Evolutionary conservation across 2,113 vertebrate species (phyloP).

Genomic region (Pollachius pollachius): DNA sequence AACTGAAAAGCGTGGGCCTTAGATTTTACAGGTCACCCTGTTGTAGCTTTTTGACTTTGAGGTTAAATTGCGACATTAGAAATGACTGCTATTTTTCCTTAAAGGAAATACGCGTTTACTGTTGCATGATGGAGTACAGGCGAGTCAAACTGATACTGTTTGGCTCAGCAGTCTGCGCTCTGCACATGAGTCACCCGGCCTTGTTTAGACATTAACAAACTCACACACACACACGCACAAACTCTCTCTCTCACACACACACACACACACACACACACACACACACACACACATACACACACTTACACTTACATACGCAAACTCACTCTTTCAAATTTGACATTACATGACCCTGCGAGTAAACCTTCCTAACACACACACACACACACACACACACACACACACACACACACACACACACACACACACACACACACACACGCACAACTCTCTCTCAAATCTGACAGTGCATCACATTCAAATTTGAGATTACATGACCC

Average conservation of each 20-base stretch:
- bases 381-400: not conserved
- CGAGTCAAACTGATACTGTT: conserved; percentile 59
- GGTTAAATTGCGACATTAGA: too few species aligned
- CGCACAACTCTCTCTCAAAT: not conserved
- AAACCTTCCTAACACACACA: not conserved
- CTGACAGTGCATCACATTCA: not conserved
- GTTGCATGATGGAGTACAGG: not conserved
- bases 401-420: not conserved
- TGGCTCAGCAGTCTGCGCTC: conserved; percentile 54
- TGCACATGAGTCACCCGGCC: conserved; percentile 68
- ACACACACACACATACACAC: conserved; percentile 29
- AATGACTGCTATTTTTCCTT: too few species aligned
- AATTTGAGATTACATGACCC: not conserved
- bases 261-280: conserved; percentile 1
- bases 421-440: not conserved
- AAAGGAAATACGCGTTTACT: too few species aligned
- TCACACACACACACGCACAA: conserved; percentile 33
- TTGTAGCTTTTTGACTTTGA: too few species aligned
- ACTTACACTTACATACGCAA: too few species aligned
- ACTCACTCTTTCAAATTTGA: not conserved
- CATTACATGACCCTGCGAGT: conserved; percentile 20
- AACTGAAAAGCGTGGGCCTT: too few species aligned
- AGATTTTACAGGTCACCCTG: too few species aligned
- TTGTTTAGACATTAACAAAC: conserved; percentile 57
- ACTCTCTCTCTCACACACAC: conserved; percentile 1